Evolutionary conservation across 2,888 invertebrate genomes (phyloP).

Genomic region (Drosophila rellima): DNA sequence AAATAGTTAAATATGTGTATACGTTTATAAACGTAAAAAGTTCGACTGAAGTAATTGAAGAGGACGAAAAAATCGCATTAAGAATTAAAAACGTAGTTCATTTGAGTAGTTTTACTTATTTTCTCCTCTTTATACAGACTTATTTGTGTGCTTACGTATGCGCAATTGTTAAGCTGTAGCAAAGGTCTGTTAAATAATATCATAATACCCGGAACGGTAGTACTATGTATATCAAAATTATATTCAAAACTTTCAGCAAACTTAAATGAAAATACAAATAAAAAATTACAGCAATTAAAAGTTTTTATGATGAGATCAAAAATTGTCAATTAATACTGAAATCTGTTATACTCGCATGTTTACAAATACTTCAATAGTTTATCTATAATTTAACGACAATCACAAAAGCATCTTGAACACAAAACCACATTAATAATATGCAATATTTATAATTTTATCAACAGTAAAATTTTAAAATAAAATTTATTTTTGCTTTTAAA

Average conservation of each 20-base stretch:
- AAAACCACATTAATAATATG: conserved; percentile 58
- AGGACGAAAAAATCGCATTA: conserved; percentile 13
- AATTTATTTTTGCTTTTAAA: conserved; percentile 14
- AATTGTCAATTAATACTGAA: conserved; percentile 17
- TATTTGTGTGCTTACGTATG: conserved; percentile 75
- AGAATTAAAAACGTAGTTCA: conserved; percentile 15
- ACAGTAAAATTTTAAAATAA: conserved; percentile 29
- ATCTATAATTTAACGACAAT: conserved; percentile 54
- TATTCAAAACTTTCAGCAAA: conserved; percentile 22
- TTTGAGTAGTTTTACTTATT: conserved; percentile 8
- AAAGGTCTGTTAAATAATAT: conserved; percentile 24
- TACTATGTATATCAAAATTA: background rate
- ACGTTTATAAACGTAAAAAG: conserved; percentile 22
- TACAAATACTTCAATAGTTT: conserved; percentile 25
- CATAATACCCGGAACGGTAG: conserved; percentile 6
- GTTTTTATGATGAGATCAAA: conserved; percentile 8
- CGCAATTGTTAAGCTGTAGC: conserved; percentile 58
- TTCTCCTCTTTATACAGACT: conserved; percentile 17
- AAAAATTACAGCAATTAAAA: conserved; percentile 5
- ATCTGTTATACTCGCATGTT: conserved; percentile 34
- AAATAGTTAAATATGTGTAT: conserved; percentile 13
- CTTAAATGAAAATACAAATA: conserved; percentile 2
- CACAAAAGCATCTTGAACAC: conserved; percentile 65
- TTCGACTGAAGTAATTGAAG: conserved; percentile 20
- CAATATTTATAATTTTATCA: conserved; percentile 5